phyloP scores from a whole-genome alignment of 2,797 vertebrate genomes.

The Galago senegalensis region DNA sequence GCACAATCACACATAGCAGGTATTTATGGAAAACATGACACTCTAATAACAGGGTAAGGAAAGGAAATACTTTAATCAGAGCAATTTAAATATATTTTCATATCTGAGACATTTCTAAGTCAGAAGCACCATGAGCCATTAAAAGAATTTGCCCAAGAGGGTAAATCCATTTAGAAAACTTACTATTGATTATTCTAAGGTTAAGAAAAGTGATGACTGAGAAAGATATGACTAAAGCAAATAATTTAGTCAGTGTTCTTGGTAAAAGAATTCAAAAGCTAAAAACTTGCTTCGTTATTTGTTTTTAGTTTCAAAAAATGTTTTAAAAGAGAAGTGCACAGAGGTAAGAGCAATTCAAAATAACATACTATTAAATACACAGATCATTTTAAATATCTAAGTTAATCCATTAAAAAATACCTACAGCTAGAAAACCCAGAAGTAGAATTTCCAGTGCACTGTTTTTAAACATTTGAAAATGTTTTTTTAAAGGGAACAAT shows the following conservation, averaged over 20 bases:
- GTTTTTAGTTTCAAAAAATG: neutral
- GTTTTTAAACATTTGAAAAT: conserved; percentile 61
- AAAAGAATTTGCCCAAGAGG: conserved; percentile 60
- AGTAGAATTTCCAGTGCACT: conserved; percentile 43
- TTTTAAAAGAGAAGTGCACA: conserved; percentile 55
- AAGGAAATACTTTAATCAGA: conserved; percentile 53
- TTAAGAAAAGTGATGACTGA: conserved; percentile 46
- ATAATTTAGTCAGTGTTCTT: conserved; percentile 20
- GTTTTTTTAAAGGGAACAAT: conserved; percentile 35
- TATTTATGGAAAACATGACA: conserved; percentile 64
- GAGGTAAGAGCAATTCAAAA: conserved; percentile 61
- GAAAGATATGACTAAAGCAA: conserved; percentile 30
- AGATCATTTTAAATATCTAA: conserved; percentile 51
- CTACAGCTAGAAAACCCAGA: conserved; percentile 49
- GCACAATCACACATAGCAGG: conserved; percentile 14
- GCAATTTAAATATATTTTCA: conserved; percentile 64
- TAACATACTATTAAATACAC: conserved; percentile 43
- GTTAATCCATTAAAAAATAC: conserved; percentile 64
- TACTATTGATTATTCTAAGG: conserved; percentile 43
- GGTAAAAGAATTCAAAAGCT: conserved; percentile 50
- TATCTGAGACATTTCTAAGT: conserved; percentile 68
- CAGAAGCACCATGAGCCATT: conserved; percentile 50
- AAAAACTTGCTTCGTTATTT: conserved; percentile 11
- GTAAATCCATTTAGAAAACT: conserved; percentile 65
- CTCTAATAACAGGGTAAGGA: conserved; percentile 4